phyloP scores from a whole-genome alignment of 2,797 vertebrate species.

The Sebastes variabilis region DNA sequence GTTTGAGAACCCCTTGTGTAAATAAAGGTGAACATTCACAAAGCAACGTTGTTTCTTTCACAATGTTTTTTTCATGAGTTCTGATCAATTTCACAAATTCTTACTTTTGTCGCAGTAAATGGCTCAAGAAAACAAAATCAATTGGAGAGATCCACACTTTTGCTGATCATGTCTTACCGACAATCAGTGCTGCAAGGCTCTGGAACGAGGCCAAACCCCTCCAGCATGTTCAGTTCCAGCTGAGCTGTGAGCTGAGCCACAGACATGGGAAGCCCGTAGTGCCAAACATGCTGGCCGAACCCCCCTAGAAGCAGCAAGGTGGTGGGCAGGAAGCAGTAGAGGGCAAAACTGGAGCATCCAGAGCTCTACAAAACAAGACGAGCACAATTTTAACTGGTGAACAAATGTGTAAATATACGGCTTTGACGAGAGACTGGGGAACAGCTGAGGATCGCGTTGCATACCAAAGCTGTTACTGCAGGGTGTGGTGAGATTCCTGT shows the following conservation, averaged over 20 bases:
- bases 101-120: not conserved
- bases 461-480: constrained; percentile 30
- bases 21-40: not conserved
- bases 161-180: constrained; percentile 68
- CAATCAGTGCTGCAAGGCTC: constrained; percentile 78
- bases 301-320: constrained; percentile 75
- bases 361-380: constrained; percentile 45
- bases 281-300: constrained; percentile 77
- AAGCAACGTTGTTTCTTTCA: not conserved
- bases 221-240: constrained; percentile 77
- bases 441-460: not conserved
- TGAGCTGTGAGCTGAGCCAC: constrained; percentile 74
- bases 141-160: not conserved
- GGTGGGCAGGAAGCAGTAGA: constrained; percentile 71
- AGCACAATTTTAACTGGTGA: not conserved
- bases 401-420: not conserved
- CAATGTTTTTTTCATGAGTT: not conserved
- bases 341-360: constrained; percentile 35
- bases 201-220: constrained; percentile 63
- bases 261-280: constrained; percentile 76
- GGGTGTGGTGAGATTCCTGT: constrained; percentile 43
- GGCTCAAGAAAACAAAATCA: not conserved
- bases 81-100: not conserved
- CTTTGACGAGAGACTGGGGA: not conserved
- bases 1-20: not conserved